phyloP scores from a whole-genome alignment of 1,140 invertebrate species.

The Tetragonula clypearis region DNA sequence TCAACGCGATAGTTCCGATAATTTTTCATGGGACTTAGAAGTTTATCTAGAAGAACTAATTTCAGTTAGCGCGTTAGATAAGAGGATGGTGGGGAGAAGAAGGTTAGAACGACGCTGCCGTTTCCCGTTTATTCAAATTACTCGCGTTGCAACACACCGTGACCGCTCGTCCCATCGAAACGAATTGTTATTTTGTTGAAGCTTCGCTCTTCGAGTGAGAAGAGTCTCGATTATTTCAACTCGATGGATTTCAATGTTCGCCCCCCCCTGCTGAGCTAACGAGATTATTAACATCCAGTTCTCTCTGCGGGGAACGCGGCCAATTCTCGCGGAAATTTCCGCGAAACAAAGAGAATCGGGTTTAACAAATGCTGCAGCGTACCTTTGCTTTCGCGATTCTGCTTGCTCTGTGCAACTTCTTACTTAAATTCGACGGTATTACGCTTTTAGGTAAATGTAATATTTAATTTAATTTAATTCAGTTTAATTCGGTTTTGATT shows the following conservation, averaged over 20 bases:
- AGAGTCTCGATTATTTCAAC: conserved; percentile 22
- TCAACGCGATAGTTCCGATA: not conserved
- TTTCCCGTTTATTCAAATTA: conserved; percentile 28
- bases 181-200: conserved; percentile 33
- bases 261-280: not conserved
- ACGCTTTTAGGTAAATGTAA: not conserved
- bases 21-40: not conserved
- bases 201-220: not conserved
- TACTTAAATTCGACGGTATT: not conserved
- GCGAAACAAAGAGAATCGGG: not conserved
- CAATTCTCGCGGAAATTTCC: not conserved
- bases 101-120: not conserved
- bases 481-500: no score
- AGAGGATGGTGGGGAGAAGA: no score
- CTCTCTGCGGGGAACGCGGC: not conserved
- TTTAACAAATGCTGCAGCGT: not conserved
- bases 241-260: conserved; percentile 22
- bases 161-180: conserved; percentile 20
- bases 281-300: conserved; percentile 24
- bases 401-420: not conserved
- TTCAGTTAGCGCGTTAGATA: not conserved
- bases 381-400: no score
- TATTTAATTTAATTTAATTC: not conserved
- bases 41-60: conserved; percentile 5
- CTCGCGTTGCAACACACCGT: conserved; percentile 6